Conservation (phyloP, 2,113 vertebrate genomes). For the Podarcis cretensis region DNA sequence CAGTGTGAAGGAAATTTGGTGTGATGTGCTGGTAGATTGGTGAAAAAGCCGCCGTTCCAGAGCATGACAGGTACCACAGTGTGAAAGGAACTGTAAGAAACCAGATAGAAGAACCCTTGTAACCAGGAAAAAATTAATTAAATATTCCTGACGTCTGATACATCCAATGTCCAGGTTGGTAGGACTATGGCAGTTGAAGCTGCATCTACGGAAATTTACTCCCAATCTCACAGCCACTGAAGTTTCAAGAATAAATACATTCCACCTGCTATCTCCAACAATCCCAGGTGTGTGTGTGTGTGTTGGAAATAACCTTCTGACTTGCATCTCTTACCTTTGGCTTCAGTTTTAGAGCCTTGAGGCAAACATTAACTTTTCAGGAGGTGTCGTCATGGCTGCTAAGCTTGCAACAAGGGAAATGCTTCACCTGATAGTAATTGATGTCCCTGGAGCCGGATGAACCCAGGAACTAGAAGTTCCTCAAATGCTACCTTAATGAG, state of each 20-base stretch:
- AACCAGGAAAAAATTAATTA: no score
- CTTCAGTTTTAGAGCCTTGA: neutral
- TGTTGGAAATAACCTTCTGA: neutral
- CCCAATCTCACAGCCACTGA: neutral
- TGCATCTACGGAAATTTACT: neutral
- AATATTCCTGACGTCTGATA: no score
- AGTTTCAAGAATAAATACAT: neutral
- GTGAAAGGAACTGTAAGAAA: no score
- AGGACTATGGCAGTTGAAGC: neutral
- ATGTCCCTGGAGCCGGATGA: neutral
- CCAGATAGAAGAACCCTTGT: no score
- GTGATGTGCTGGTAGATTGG: no score
- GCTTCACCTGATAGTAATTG: neutral
- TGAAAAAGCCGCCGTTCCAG: no score
- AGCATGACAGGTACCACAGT: no score
- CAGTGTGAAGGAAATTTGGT: no score
- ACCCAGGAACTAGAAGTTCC: neutral
- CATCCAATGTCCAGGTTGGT: no score
- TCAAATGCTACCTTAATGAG: neutral
- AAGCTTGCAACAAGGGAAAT: neutral
- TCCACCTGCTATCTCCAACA: neutral
- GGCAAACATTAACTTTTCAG: neutral
- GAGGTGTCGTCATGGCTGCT: neutral
- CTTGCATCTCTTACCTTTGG: neutral
- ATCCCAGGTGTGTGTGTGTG: no score